phyloP scores from a whole-genome alignment of 2,797 vertebrate genomes.

The Bothrops alternatus region DNA sequence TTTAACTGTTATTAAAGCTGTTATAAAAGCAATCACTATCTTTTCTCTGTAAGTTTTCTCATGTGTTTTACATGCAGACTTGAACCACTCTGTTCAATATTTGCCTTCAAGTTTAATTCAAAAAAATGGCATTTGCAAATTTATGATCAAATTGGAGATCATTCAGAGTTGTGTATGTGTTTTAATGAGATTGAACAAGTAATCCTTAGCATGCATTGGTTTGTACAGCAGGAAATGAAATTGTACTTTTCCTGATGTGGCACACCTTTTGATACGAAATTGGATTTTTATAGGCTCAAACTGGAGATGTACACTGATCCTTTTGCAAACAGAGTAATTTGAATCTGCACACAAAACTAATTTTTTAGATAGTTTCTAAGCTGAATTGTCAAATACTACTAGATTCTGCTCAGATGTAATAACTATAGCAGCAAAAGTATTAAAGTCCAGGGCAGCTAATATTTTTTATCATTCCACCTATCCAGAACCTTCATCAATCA shows the following conservation, averaged over 20 bases:
- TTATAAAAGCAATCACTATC: slow-evolving; percentile 34
- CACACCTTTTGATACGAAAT: slow-evolving; percentile 48
- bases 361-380: slow-evolving; percentile 14
- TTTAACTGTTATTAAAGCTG: not conserved
- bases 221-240: slow-evolving; percentile 39
- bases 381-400: not conserved
- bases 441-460: no score
- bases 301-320: slow-evolving; percentile 30
- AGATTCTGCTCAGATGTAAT: not conserved
- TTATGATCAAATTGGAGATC: slow-evolving; percentile 50
- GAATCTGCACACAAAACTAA: slow-evolving; percentile 33
- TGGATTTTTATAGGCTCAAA: slow-evolving; percentile 36
- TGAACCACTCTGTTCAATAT: slow-evolving; percentile 52
- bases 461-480: not conserved
- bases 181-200: slow-evolving; percentile 44
- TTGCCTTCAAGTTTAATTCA: slow-evolving; percentile 59
- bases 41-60: slow-evolving; percentile 53
- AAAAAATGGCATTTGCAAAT: slow-evolving; percentile 58
- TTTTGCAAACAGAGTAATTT: slow-evolving; percentile 20
- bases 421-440: not conserved
- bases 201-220: slow-evolving; percentile 21
- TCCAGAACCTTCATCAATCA: not conserved
- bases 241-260: slow-evolving; percentile 12
- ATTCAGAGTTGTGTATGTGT: slow-evolving; percentile 44
- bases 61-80: slow-evolving; percentile 49